phyloP scores from a whole-genome alignment of 1,140 invertebrate species.

The Diorhabda elongata region DNA sequence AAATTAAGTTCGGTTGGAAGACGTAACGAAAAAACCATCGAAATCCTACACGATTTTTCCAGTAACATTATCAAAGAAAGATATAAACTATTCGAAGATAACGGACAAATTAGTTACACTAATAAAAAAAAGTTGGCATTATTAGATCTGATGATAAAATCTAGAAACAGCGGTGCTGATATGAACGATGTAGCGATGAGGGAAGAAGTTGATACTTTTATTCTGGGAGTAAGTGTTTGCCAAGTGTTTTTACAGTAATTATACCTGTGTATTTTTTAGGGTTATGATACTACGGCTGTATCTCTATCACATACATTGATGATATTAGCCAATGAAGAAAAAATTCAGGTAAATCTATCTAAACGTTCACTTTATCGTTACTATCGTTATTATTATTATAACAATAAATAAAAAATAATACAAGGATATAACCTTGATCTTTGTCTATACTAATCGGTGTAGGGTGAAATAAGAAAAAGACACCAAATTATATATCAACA shows the following conservation, averaged over 20 bases:
- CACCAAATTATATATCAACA: no score
- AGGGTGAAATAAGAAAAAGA: no score
- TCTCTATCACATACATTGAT: slow-evolving; percentile 43
- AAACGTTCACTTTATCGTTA: no score
- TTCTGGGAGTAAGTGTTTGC: slow-evolving; percentile 63
- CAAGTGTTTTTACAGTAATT: background rate
- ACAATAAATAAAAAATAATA: no score
- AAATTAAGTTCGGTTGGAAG: slow-evolving; percentile 19
- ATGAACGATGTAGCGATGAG: slow-evolving; percentile 66
- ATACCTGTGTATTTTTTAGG: slow-evolving; percentile 26
- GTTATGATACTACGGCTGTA: slow-evolving; percentile 61
- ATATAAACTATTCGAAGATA: slow-evolving; percentile 6
- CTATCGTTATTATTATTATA: no score
- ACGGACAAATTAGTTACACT: slow-evolving; percentile 12
- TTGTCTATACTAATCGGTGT: no score
- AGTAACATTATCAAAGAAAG: slow-evolving; percentile 51
- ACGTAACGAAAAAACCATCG: slow-evolving; percentile 51
- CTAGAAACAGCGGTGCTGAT: slow-evolving; percentile 52
- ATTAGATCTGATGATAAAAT: slow-evolving; percentile 66
- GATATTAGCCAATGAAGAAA: slow-evolving; percentile 11
- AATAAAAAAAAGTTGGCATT: slow-evolving; percentile 62
- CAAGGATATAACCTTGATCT: no score
- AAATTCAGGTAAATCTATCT: slow-evolving; percentile 2
- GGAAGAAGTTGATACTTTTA: slow-evolving; percentile 85
- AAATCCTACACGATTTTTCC: slow-evolving; percentile 66